Conservation (phyloP, 2,113 vertebrate genomes). For the Melanotaenia duboulayi region DNA sequence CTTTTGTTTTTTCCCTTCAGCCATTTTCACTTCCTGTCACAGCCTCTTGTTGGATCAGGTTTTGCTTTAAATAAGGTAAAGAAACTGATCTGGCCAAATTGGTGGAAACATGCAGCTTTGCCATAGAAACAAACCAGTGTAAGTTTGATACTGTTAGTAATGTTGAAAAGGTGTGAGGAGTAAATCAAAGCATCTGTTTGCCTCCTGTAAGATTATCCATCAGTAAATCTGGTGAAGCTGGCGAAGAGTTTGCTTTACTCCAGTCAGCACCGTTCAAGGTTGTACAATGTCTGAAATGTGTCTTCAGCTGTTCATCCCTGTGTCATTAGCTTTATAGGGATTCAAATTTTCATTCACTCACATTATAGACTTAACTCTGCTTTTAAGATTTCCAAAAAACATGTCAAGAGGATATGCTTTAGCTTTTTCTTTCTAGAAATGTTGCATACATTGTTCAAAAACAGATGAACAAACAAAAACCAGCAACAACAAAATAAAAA, state of each 20-base stretch:
- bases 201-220: neutral
- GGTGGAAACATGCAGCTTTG: constrained; percentile 80
- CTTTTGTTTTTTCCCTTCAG: constrained; percentile 38
- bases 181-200: constrained; percentile 67
- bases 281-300: constrained; percentile 75
- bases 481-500: too few relatives aligned
- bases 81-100: constrained; percentile 23
- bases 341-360: constrained; percentile 29
- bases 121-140: constrained; percentile 76
- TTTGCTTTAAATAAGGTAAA: constrained; percentile 16
- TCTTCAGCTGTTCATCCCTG: constrained; percentile 79
- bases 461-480: too few relatives aligned
- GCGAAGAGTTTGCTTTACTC: constrained; percentile 77
- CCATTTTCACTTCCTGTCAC: constrained; percentile 14
- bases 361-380: neutral
- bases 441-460: constrained; percentile 42
- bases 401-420: neutral
- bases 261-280: constrained; percentile 38
- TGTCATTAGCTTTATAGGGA: constrained; percentile 8
- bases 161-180: constrained; percentile 63
- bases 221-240: constrained; percentile 12
- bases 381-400: constrained; percentile 27
- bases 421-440: neutral
- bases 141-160: constrained; percentile 23
- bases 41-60: neutral